These are phyloP conservation scores for Papilio aristodemus DNA, from an alignment of 1,140 invertebrate species.

Conservation along the genomic window DNA sequence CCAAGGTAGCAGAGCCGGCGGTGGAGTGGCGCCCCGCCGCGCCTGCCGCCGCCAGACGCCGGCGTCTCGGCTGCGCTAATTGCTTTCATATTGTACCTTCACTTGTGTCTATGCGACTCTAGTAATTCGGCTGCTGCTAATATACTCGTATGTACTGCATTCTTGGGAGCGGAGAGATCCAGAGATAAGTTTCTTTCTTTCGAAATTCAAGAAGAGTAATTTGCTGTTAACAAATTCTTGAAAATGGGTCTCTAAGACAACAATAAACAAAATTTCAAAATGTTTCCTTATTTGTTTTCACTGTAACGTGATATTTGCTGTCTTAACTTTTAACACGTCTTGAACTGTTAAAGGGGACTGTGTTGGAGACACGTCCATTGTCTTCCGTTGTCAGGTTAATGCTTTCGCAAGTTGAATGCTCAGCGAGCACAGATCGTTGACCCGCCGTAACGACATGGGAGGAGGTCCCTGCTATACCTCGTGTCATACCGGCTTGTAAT, in stretches of 20 bases:
- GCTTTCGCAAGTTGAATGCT: conserved; percentile 25
- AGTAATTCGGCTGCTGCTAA: conserved; percentile 41
- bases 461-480: conserved; percentile 42
- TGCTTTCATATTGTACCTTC: conserved; percentile 40
- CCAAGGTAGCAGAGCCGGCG: conserved; percentile 40
- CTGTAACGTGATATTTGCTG: too few relatives aligned
- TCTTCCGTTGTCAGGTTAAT: conserved; percentile 2
- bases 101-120: conserved; percentile 42
- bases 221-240: too few relatives aligned
- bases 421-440: conserved; percentile 50
- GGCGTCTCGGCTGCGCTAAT: conserved; percentile 46
- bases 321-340: too few relatives aligned
- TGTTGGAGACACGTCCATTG: too few relatives aligned
- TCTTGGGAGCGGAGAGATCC: not conserved
- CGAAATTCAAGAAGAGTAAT: too few relatives aligned
- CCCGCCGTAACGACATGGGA: conserved; percentile 42
- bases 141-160: conserved; percentile 36
- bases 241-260: too few relatives aligned
- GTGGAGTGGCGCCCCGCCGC: conserved; percentile 47
- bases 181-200: too few relatives aligned
- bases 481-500: conserved; percentile 64
- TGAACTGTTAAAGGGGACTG: too few relatives aligned
- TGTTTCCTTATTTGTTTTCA: too few relatives aligned
- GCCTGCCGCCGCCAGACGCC: conserved; percentile 45
- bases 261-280: too few relatives aligned